Evolutionary conservation across 2,888 invertebrate genomes (phyloP).

Genomic region (Saturnia pavonia): DNA sequence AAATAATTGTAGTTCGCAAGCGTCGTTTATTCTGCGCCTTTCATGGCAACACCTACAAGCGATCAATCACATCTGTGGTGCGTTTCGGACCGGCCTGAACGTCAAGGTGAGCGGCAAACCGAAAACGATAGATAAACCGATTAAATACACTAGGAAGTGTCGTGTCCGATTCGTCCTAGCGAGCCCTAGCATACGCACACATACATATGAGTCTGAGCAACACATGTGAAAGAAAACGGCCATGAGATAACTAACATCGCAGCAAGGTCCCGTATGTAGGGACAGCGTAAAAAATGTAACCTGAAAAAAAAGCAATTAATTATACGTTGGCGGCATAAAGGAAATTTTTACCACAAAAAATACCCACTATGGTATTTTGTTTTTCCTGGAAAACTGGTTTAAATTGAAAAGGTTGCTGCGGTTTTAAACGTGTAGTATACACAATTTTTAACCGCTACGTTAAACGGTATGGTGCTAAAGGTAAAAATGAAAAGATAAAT

Average conservation of each 20-base stretch:
- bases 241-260: conserved; percentile 78
- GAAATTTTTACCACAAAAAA: not conserved
- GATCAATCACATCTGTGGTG: conserved; percentile 17
- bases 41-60: conserved; percentile 14
- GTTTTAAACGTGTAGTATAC: not conserved
- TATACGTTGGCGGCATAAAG: too few relatives aligned
- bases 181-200: conserved; percentile 55
- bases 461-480: not conserved
- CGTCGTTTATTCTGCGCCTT: conserved; percentile 5
- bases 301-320: conserved; percentile 6
- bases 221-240: conserved; percentile 51
- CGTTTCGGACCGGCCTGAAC: conserved; percentile 2
- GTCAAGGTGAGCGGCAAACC: conserved; percentile 63
- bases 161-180: conserved; percentile 71
- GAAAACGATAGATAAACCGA: conserved; percentile 65
- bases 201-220: conserved; percentile 26
- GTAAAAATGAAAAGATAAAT: not conserved
- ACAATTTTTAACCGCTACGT: not conserved
- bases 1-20: not conserved
- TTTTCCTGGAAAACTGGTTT: not conserved
- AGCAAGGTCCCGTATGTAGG: conserved; percentile 70
- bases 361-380: not conserved
- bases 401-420: not conserved
- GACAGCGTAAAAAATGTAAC: conserved; percentile 47
- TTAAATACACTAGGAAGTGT: conserved; percentile 70